Conservation (phyloP, 2,888 invertebrate genomes). For the Lepidocyrtoides sp. region DNA sequence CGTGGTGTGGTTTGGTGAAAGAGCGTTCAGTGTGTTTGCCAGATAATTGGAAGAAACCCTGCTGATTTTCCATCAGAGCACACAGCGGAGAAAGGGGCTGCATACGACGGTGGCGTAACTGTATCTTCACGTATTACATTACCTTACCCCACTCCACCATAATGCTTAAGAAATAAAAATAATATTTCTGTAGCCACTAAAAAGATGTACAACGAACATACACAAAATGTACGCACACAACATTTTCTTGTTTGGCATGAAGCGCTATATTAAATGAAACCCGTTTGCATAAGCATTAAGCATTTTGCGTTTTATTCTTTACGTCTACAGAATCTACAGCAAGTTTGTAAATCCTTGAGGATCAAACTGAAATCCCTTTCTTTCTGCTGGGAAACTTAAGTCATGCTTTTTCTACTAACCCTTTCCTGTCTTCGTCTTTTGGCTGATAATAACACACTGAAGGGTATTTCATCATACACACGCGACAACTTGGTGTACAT, state of each 20-base stretch:
- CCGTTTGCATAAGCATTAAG: slow-evolving; percentile 22
- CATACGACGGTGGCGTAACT: slow-evolving; percentile 44
- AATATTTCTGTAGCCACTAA: neutral
- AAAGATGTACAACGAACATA: neutral
- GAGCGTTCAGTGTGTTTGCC: slow-evolving; percentile 66
- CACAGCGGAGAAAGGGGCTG: slow-evolving; percentile 19
- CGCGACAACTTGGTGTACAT: too few relatives aligned
- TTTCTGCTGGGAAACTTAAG: slow-evolving; percentile 36
- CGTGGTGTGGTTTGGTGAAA: slow-evolving; percentile 4
- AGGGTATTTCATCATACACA: too few relatives aligned
- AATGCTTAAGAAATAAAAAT: neutral
- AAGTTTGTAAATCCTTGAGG: slow-evolving; percentile 82
- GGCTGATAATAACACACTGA: too few relatives aligned
- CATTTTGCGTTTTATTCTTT: neutral
- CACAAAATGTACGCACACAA: neutral
- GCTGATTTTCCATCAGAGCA: slow-evolving; percentile 83
- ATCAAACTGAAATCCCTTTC: slow-evolving; percentile 84
- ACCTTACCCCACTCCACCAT: neutral
- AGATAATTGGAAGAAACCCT: slow-evolving; percentile 86
- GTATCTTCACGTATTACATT: neutral
- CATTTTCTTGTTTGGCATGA: too few relatives aligned
- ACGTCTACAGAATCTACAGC: slow-evolving; percentile 34
- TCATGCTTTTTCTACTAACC: neutral
- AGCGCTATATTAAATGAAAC: slow-evolving; percentile 10
- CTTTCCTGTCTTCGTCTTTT: slow-evolving; percentile 23